Base-by-base conservation (phyloP, 35 echinoderm and acorn worm genomes). In the Antedon bifida region DNA sequence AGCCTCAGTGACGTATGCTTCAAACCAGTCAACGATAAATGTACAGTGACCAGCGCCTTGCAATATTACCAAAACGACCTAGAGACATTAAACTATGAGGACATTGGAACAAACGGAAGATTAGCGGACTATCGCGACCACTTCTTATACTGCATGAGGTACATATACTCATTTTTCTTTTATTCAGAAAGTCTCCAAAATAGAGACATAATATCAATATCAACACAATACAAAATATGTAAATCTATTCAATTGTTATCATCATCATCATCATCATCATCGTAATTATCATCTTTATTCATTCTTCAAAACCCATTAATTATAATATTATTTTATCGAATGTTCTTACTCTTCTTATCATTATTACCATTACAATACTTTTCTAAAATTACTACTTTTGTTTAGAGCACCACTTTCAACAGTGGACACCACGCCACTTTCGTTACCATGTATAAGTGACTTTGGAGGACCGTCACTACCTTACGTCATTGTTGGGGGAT, bases 391-490 rank as follows among this genome's bases (percentile, higher is more conserved):
- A 42, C 4, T 42, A 42, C 14, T 42, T 7, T 19, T 64, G 1
- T 64, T 23, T 21, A 64, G 51, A 64, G 51, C 51, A 11, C 51
- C 51, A 2, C 82, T 96, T 29, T 82, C 89, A 26, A 26, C 86
- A 30, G 36, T 87, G 76, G 92, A 96, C 79, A 87, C 82, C 11
- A 96, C 92, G 30, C 78, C 82, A 17, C 46, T 96, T 14, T 12
- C 29, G 8, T 82, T 88, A 13, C 86, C 73, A 28, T 95, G 92
- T 85, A 74, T 87, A 14, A 85, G 82, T 19, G 79, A 36, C 5
- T 95, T 95, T 23, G 85, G 89, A 21, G 92, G 92, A 26, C 92
- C 92, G 0, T 82, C 85, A 14, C 91, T 88, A 33, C 85, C 92
- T 30, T 95, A 89, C 64, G 88, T 95, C 8, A 74, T 42, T 39